A percentile compares a stretch with the other conserved stretches of the same genome.
phyloP scores from a whole-genome alignment of 1,140 invertebrate genomes.

The Nasonia giraulti region DNA sequence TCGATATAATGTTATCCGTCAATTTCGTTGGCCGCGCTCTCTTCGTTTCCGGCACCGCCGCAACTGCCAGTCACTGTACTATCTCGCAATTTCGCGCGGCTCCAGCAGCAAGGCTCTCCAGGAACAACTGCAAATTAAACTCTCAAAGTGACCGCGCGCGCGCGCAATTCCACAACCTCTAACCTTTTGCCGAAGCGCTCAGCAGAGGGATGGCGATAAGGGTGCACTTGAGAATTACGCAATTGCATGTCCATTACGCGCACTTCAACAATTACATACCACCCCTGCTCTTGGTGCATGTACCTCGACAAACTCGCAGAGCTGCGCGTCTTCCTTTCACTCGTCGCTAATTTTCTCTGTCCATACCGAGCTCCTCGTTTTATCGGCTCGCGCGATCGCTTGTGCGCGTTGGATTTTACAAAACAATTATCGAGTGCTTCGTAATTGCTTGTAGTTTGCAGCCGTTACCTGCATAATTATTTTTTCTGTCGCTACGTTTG shows the following conservation, averaged over 20 bases:
- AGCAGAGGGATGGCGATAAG: neutral
- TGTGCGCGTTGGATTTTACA: neutral
- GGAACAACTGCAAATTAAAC: constrained; percentile 16
- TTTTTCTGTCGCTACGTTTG: neutral
- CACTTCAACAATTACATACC: neutral
- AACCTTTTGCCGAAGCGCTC: neutral
- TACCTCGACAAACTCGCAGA: neutral
- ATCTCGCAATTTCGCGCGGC: neutral
- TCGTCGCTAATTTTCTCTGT: neutral
- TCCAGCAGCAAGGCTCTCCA: neutral
- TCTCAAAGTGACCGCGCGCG: constrained; percentile 5
- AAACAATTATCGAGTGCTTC: neutral
- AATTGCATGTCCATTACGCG: constrained; percentile 12
- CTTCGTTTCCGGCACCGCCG: neutral
- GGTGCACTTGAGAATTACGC: constrained; percentile 9
- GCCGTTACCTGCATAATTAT: neutral
- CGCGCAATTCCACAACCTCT: neutral
- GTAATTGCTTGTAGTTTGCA: neutral
- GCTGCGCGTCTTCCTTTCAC: neutral
- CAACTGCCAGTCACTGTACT: neutral
- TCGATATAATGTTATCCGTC: neutral
- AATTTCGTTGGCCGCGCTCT: neutral
- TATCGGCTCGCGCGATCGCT: neutral
- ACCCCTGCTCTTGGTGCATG: neutral
- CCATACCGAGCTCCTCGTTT: neutral